Evolutionary conservation across 2,888 invertebrate species (phyloP), one percentile per base, ranked within the genome.

Genomic region (Aspidapion aeneum): DNA sequence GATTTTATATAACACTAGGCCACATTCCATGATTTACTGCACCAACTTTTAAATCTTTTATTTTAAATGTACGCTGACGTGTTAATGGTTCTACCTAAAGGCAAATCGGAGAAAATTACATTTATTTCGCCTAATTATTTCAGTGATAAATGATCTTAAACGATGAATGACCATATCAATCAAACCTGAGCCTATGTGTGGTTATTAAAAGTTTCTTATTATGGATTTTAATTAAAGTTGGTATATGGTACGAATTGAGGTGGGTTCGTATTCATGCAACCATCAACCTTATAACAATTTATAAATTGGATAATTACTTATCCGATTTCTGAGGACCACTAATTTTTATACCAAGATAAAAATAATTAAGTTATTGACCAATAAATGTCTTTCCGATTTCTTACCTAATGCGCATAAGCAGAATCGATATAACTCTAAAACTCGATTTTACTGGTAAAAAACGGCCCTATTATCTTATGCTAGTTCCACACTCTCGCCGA

Each of bases 51-150:
- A 7, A 35, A 35, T 35, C 35, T 35, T 35, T 35, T 52, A 5
- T 52, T 52, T 63, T 65, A 61, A 63, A 66, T 54, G 63, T 61
- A 54, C 58, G 63, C 63, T 48, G 64, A 64, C 64, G 61, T 66
- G 62, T 65, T 63, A 67, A 67, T 59, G 65, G 22, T n/a, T 22
- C 21, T 56, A 57, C 67, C 65, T 62, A 55, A 12, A 61, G 67
- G 66, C 58, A 64, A 66, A 67, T 67, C 63, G 63, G 60, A 64
- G 63, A 65, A 65, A 65, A 63, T 63, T 63, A 65, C 60, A 64
- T 67, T 66, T 62, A 67, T 67, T 66, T 63, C 63, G 57, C 64
- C 66, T 68, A 65, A 68, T 68, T 68, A 68, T 67, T 66, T 66
- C 63, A 64, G 59, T 68, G 68, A 68, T 68, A 68, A 68, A 68